A percentile compares a stretch with the other conserved stretches of the same genome.
Conservation (phyloP, 92 coral and sea anemone genomes). For the Bergia puertoricense region DNA sequence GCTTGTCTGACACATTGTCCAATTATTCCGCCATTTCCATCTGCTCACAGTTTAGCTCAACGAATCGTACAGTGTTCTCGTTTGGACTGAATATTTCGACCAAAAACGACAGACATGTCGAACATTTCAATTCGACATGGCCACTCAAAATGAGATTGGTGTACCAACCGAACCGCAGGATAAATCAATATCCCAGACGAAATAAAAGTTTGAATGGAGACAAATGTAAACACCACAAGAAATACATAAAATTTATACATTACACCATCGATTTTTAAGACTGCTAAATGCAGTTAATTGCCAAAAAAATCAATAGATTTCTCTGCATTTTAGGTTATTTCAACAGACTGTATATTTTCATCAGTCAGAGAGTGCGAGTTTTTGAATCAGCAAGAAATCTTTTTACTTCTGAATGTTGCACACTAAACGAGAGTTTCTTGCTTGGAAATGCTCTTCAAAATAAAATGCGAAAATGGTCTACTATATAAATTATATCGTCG, state of each 20-base stretch:
- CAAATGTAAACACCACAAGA: background rate
- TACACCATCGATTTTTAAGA: background rate
- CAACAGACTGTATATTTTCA: background rate
- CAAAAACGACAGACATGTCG: background rate
- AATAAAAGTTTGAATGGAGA: slow-evolving; percentile 10
- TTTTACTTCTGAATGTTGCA: background rate
- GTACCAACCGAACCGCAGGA: background rate
- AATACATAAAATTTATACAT: background rate
- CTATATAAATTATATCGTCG: background rate
- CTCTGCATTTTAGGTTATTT: background rate
- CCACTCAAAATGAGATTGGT: background rate
- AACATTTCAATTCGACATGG: background rate
- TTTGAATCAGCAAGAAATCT: background rate
- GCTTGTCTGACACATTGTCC: no score
- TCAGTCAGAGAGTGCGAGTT: background rate
- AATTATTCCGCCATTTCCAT: background rate
- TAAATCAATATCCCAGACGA: background rate
- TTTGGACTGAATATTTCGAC: background rate
- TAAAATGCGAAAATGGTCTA: background rate
- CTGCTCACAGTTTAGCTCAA: background rate
- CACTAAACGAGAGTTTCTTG: background rate
- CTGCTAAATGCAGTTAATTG: background rate
- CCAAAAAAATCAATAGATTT: background rate
- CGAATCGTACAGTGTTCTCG: no score
- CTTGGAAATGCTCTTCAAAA: slow-evolving; percentile 6